Evolutionary conservation across 2,888 invertebrate genomes (phyloP).

Genomic region (Tipula helvola): DNA sequence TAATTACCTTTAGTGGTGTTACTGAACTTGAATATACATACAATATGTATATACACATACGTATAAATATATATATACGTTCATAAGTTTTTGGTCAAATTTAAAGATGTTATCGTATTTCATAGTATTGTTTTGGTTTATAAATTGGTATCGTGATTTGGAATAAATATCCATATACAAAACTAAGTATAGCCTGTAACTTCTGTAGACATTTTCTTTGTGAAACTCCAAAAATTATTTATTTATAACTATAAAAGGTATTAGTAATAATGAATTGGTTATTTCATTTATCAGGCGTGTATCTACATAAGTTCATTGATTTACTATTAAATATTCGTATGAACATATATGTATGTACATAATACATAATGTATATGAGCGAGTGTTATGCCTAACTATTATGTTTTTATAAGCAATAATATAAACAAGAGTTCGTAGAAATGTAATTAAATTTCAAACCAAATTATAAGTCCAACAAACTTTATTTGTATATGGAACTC

Average conservation of each 20-base stretch:
- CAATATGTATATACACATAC: background rate
- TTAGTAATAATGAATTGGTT: too few species aligned
- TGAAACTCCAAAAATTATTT: background rate
- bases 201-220: background rate
- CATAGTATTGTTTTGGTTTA: background rate
- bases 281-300: background rate
- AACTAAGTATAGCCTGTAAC: background rate
- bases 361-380: background rate
- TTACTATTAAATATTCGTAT: background rate
- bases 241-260: background rate
- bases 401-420: background rate
- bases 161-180: background rate
- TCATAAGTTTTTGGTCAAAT: background rate
- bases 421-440: background rate
- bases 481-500: background rate
- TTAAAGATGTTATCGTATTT: background rate
- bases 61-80: background rate
- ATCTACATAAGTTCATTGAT: background rate
- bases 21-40: background rate
- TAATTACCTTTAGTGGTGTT: background rate
- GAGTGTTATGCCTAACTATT: background rate
- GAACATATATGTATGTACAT: background rate
- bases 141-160: background rate
- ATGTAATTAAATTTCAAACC: background rate
- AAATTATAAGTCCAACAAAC: background rate